Percentiles rank a stretch among this genome's conserved stretches.
These are phyloP conservation scores for Spea multiplicata DNA, from an alignment of 2,113 vertebrate species.

Conservation along the genomic window DNA sequence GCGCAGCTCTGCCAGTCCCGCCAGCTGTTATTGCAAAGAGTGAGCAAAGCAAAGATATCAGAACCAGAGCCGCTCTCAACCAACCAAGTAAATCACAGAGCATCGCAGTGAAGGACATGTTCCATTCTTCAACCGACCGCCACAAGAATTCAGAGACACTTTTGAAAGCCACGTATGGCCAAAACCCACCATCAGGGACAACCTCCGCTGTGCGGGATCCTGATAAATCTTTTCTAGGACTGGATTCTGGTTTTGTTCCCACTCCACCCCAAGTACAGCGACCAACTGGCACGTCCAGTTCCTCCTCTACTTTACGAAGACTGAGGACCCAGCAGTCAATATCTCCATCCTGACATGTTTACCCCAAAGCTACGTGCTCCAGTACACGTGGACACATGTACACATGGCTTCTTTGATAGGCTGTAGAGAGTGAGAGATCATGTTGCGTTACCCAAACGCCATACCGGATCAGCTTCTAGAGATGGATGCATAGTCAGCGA, in stretches of 20 bases:
- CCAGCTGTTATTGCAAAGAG: no score
- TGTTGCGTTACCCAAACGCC: no score
- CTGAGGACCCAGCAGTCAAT: background rate
- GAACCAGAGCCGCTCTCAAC: background rate
- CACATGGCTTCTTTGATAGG: no score
- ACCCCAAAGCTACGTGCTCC: background rate
- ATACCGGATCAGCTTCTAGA: no score
- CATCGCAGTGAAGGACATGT: background rate
- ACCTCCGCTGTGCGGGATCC: background rate
- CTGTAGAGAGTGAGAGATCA: no score
- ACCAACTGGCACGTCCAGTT: background rate
- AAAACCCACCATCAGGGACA: background rate
- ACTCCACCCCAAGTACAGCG: conserved; percentile 15
- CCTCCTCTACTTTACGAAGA: background rate
- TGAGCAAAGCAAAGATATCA: background rate
- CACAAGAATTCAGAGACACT: background rate
- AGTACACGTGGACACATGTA: background rate
- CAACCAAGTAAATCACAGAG: background rate
- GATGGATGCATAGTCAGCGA: no score
- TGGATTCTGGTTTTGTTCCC: background rate
- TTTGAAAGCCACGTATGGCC: no score
- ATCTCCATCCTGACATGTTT: conserved; percentile 9
- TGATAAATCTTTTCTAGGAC: background rate
- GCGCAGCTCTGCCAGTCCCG: background rate
- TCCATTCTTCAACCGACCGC: background rate